Evolutionary conservation across 2,888 invertebrate species (phyloP).

Genomic region (Microchrysa polita): DNA sequence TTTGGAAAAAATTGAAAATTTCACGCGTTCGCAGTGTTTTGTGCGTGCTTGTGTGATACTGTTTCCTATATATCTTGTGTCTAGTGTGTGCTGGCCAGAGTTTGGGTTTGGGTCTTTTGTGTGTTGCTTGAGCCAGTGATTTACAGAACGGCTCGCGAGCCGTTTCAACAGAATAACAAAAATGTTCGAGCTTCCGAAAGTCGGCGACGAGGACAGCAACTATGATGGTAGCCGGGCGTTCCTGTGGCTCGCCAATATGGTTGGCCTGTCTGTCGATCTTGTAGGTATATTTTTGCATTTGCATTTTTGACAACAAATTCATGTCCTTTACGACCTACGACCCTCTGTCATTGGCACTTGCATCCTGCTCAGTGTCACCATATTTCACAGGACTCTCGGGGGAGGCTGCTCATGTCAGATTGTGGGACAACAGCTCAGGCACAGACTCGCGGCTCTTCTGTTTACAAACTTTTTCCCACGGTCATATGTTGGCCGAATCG

Average conservation of each 20-base stretch:
- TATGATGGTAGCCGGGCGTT: conserved; percentile 80
- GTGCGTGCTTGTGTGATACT: conserved; percentile 9
- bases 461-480: conserved; percentile 38
- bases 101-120: not conserved
- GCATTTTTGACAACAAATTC: not conserved
- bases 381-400: not conserved
- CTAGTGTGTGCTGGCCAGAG: not conserved
- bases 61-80: not conserved
- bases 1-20: not conserved
- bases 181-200: conserved; percentile 41
- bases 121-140: not conserved
- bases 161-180: conserved; percentile 9
- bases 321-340: not conserved
- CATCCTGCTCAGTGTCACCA: not conserved
- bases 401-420: conserved; percentile 11
- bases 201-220: conserved; percentile 57
- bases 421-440: not conserved
- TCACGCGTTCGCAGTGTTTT: not conserved
- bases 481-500: conserved; percentile 11
- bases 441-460: not conserved
- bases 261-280: conserved; percentile 81
- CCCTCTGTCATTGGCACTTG: not conserved
- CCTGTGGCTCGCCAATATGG: conserved; percentile 72
- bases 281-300: conserved; percentile 68
- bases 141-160: not conserved